phyloP scores from a whole-genome alignment of 2,888 invertebrate genomes.

The Tupiocoris notatus region DNA sequence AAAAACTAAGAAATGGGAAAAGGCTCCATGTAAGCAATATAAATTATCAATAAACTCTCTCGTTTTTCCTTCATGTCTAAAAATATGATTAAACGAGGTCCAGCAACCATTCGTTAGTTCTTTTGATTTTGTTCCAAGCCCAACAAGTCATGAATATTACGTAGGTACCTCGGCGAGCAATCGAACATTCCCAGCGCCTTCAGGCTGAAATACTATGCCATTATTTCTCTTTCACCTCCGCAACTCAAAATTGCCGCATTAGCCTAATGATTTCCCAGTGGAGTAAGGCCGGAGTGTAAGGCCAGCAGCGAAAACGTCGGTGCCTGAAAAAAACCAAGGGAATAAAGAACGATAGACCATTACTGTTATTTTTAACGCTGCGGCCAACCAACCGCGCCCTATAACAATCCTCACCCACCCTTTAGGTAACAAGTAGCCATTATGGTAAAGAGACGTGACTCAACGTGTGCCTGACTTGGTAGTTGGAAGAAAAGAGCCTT shows the following conservation, averaged over 20 bases:
- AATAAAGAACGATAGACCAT: conserved; percentile 20
- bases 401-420: conserved; percentile 29
- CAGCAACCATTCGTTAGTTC: background rate
- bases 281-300: background rate
- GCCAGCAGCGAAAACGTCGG: background rate
- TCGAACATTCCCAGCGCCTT: background rate
- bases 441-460: conserved; percentile 40
- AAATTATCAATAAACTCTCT: too few relatives aligned
- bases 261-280: conserved; percentile 28
- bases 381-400: background rate
- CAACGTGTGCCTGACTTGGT: conserved; percentile 20
- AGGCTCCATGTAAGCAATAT: too few relatives aligned
- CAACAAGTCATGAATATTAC: background rate
- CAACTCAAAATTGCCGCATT: conserved; percentile 6
- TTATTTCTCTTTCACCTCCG: background rate
- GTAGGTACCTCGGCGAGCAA: background rate
- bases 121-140: background rate
- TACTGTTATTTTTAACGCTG: conserved; percentile 36
- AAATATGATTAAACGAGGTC: too few relatives aligned
- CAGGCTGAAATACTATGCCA: background rate
- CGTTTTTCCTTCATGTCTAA: too few relatives aligned
- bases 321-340: background rate
- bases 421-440: conserved; percentile 33
- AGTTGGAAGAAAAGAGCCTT: conserved; percentile 11
- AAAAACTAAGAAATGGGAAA: too few relatives aligned